Conservation (phyloP, 1,140 invertebrate species). For the Drosophila sp. region DNA sequence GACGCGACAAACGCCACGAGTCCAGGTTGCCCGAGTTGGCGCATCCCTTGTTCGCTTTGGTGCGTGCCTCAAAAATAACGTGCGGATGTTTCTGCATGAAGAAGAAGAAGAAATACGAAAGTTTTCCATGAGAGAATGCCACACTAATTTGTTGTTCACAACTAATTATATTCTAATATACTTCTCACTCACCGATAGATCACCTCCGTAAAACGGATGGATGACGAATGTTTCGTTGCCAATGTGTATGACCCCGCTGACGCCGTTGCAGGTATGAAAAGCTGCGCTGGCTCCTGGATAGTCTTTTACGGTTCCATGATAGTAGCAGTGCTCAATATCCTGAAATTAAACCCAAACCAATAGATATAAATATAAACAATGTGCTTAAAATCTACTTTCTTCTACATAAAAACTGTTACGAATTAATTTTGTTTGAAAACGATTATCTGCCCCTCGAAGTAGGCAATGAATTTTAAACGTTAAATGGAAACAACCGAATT, state of each 20-base stretch:
- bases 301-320: conserved; percentile 97
- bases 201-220: conserved; percentile 97
- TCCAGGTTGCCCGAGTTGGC: conserved; percentile 91
- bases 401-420: too few relatives aligned
- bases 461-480: too few relatives aligned
- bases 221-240: conserved; percentile 98
- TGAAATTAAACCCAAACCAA: conserved; percentile 71
- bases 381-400: too few relatives aligned
- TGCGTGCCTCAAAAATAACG: conserved; percentile 96
- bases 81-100: conserved; percentile 94
- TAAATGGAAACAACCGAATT: too few relatives aligned
- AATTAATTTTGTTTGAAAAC: too few relatives aligned
- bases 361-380: background rate
- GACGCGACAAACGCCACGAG: conserved; percentile 86
- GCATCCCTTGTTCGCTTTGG: conserved; percentile 93
- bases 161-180: too few relatives aligned
- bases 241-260: conserved; percentile 97
- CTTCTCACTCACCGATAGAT: conserved; percentile 90
- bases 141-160: too few relatives aligned
- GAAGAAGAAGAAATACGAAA: background rate
- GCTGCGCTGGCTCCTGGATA: conserved; percentile 97
- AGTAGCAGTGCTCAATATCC: conserved; percentile 98
- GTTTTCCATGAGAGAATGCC: too few relatives aligned
- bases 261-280: conserved; percentile 98
- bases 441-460: too few relatives aligned